Evolutionary conservation across 2,113 vertebrate species (phyloP).

Genomic region (Coturnix japonica): DNA sequence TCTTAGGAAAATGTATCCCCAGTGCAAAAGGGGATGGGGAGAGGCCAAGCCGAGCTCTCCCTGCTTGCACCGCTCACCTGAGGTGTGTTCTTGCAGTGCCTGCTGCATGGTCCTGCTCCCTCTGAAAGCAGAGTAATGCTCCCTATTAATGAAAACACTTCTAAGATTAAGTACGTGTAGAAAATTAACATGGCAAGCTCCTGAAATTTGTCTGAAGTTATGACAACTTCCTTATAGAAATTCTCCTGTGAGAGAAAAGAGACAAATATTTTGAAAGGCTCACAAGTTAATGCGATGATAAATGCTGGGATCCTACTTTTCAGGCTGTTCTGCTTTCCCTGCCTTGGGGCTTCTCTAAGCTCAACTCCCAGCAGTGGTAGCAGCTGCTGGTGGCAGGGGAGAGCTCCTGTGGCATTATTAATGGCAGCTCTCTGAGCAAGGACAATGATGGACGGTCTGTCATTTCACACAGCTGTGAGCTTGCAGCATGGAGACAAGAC

Average conservation of each 20-base stretch:
- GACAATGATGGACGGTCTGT: constrained; percentile 65
- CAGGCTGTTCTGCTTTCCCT: constrained; percentile 43
- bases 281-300: neutral
- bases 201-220: constrained; percentile 20
- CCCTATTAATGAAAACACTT: neutral
- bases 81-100: neutral
- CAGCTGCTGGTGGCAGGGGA: constrained; percentile 63
- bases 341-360: neutral
- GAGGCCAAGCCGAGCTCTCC: neutral
- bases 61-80: neutral
- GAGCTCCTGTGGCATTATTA: constrained; percentile 69
- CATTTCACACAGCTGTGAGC: constrained; percentile 61
- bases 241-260: constrained; percentile 17
- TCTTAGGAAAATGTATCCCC: neutral
- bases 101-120: neutral
- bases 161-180: neutral
- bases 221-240: constrained; percentile 14
- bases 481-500: neutral
- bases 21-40: neutral
- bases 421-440: constrained; percentile 65
- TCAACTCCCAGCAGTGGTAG: constrained; percentile 50
- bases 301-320: constrained; percentile 53
- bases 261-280: constrained; percentile 51
- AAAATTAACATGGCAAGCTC: neutral
- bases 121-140: neutral